Evolutionary conservation across 2,888 invertebrate species (phyloP).

Genomic region (Amphiduros pacificus): DNA sequence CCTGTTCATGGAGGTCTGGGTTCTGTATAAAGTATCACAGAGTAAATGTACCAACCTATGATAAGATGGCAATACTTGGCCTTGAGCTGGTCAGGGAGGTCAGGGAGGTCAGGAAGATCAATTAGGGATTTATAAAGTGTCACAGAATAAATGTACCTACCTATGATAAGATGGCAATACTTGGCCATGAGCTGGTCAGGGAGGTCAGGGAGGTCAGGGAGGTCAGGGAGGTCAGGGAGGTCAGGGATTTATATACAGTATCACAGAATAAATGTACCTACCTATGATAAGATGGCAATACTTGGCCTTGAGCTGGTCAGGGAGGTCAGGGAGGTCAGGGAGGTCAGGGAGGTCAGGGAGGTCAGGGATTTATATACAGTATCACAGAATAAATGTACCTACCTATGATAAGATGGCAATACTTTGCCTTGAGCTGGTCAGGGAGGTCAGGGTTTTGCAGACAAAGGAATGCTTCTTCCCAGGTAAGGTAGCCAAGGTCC

Average conservation of each 20-base stretch:
- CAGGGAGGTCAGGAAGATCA: too few relatives aligned
- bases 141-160: conserved; percentile 44
- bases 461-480: conserved; percentile 55
- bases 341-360: too few relatives aligned
- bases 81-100: conserved; percentile 48
- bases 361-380: too few relatives aligned
- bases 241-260: too few relatives aligned
- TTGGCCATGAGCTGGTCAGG: conserved; percentile 52
- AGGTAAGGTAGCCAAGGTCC: conserved; percentile 52
- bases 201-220: too few relatives aligned
- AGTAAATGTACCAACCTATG: conserved; percentile 47
- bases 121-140: too few relatives aligned
- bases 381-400: too few relatives aligned
- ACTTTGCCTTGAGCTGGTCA: conserved; percentile 53
- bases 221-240: too few relatives aligned
- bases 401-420: conserved; percentile 57
- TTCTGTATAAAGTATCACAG: too few relatives aligned
- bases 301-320: conserved; percentile 51
- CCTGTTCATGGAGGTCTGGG: too few relatives aligned
- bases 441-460: conserved; percentile 49
- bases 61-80: conserved; percentile 57
- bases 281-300: conserved; percentile 58
- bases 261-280: too few relatives aligned
- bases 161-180: conserved; percentile 57
- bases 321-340: too few relatives aligned